Base-by-base conservation (phyloP, 2,888 invertebrate species). In the Urechis unicinctus region DNA sequence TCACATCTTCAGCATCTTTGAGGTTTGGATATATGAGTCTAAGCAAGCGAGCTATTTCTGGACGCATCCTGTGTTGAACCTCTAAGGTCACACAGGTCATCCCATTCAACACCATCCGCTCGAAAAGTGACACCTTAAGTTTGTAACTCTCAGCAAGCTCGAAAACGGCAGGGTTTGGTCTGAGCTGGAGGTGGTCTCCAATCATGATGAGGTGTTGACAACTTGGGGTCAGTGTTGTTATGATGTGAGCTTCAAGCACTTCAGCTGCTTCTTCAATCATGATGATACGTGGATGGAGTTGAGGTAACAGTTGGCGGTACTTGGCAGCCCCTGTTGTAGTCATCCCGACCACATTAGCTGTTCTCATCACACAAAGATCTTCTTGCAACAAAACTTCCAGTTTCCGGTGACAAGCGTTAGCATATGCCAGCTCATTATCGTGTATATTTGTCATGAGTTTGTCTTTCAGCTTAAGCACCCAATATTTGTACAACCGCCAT, bases 251-350 rank as follows among this genome's bases (percentile, higher is more conserved):
- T 72, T 93, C 93, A 41, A 91, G 76, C 0, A 91, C 88, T 79
- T 92, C 91, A 0, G 90, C 91, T 0, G 91, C 91, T 79, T 93
- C 93, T 75, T 93, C 92, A 0, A 92, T 87, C 22, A 82, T 73
- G 2, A 81, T 71, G 47, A 80, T 74, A 24, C 64, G 65, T n/a
- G 78, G 78, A 5, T 69, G 61, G 30, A 81, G 65, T 25, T 65
- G 61, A 48, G 68, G 65, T 31, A 74, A 62, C 3, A 74, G 56
- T n/a, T 60, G 43, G 21, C 69, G 69, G 53, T 72, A 70, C 50
- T 65, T 61, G 3, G 75, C 74, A 29, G 75, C 74, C 9, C 68
- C 69, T 1, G 74, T 74, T 29, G 75, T 75, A 26, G 75, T 75
- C 72, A 75, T 72, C 28, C 68, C 74, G 55, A 76, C 66, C 0